Evolutionary conservation across 2,888 invertebrate species (phyloP).

Genomic region (Leptinotarsa tumamoca): DNA sequence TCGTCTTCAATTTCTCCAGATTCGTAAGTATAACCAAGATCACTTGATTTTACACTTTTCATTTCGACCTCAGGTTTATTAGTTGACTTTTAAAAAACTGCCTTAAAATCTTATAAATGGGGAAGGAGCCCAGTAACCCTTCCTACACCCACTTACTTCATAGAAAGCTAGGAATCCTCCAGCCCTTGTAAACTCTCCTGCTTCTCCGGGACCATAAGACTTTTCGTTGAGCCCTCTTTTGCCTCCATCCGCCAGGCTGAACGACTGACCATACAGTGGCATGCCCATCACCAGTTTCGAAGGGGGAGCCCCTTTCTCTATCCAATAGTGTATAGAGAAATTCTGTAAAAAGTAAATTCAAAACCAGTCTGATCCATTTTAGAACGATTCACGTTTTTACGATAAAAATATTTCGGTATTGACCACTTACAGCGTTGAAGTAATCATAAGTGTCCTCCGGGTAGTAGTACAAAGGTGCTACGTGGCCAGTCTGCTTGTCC

Average conservation of each 20-base stretch:
- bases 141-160: constrained; percentile 68
- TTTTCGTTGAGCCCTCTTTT: constrained; percentile 71
- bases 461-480: constrained; percentile 78
- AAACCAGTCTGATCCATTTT: too few relatives aligned
- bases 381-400: neutral
- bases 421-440: constrained; percentile 75
- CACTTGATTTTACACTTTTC: too few relatives aligned
- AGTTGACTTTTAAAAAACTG: too few relatives aligned
- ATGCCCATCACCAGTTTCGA: constrained; percentile 79
- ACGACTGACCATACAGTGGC: constrained; percentile 83
- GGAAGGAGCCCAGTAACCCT: neutral
- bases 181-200: constrained; percentile 77
- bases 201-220: constrained; percentile 75
- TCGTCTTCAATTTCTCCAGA: too few relatives aligned
- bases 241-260: constrained; percentile 71
- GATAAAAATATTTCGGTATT: neutral
- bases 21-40: too few relatives aligned
- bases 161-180: constrained; percentile 83
- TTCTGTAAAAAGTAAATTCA: constrained; percentile 66
- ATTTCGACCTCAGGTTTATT: too few relatives aligned
- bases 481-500: constrained; percentile 80
- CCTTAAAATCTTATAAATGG: too few relatives aligned
- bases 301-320: constrained; percentile 74
- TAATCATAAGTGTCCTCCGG: constrained; percentile 74
- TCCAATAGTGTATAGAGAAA: constrained; percentile 80